phyloP scores from a whole-genome alignment of 2,888 invertebrate genomes.

The Folsomia manolachei region DNA sequence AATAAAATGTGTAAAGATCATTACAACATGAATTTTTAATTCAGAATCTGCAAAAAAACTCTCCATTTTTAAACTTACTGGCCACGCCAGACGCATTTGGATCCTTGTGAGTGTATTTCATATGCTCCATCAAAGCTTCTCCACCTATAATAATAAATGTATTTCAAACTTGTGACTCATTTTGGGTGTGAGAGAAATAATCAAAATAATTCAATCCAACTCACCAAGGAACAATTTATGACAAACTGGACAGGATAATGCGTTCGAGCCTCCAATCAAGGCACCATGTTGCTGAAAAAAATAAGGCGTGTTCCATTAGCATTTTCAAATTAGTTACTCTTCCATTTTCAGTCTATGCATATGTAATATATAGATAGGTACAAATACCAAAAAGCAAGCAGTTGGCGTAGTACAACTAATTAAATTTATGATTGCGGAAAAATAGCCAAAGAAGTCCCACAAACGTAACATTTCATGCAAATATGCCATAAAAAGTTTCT shows the following conservation, averaged over 20 bases:
- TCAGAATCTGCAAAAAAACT: neutral
- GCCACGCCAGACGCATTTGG: constrained; percentile 83
- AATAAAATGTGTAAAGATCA: constrained; percentile 58
- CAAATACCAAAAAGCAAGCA: neutral
- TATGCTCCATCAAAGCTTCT: constrained; percentile 87
- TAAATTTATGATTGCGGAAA: constrained; percentile 1
- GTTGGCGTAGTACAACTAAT: constrained; percentile 8
- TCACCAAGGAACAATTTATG: constrained; percentile 92
- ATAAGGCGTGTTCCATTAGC: constrained; percentile 13
- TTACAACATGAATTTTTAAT: neutral
- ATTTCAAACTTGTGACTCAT: constrained; percentile 77
- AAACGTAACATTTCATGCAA: constrained; percentile 9
- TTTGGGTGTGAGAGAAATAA: too few species aligned
- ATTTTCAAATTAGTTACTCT: neutral
- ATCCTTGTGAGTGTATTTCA: constrained; percentile 87
- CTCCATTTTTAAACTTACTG: constrained; percentile 65
- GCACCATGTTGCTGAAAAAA: constrained; percentile 78
- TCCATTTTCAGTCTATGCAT: neutral
- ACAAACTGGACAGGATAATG: constrained; percentile 88
- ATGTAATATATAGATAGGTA: neutral
- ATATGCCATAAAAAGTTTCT: constrained; percentile 14
- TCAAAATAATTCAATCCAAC: too few species aligned
- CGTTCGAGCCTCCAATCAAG: constrained; percentile 86
- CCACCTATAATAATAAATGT: too few species aligned
- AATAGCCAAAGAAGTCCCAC: neutral